These are phyloP conservation scores for Pachymerium ferrugineum DNA, from an alignment of 2,888 invertebrate genomes.

Conservation along the genomic window DNA sequence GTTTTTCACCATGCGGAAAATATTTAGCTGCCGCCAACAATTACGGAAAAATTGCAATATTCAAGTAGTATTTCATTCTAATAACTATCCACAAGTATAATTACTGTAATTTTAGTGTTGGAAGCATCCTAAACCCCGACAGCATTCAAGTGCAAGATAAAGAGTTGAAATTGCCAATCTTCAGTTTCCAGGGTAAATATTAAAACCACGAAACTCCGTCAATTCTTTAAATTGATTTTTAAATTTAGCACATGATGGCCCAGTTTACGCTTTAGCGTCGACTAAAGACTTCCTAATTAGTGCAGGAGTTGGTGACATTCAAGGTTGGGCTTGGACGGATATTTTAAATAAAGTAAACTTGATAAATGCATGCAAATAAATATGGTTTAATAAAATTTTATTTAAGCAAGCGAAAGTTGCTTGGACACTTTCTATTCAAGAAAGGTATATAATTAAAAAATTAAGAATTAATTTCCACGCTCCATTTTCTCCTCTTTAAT, in stretches of 20 bases:
- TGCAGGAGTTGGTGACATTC: slow-evolving; percentile 64
- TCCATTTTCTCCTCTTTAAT: not conserved
- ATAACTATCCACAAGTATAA: not conserved
- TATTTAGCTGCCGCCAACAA: slow-evolving; percentile 76
- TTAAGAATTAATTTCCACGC: not conserved
- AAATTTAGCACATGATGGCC: slow-evolving; percentile 41
- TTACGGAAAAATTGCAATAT: slow-evolving; percentile 75
- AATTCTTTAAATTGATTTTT: not conserved
- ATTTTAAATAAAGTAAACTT: slow-evolving; percentile 53
- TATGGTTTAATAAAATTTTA: not conserved
- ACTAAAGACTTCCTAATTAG: slow-evolving; percentile 67
- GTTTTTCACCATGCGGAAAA: slow-evolving; percentile 76
- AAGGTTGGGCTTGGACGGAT: slow-evolving; percentile 69
- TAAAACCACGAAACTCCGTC: not conserved
- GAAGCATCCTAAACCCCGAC: slow-evolving; percentile 43
- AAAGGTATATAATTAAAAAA: slow-evolving; percentile 40
- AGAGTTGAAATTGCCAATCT: slow-evolving; percentile 41
- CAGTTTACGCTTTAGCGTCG: slow-evolving; percentile 63
- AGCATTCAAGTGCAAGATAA: slow-evolving; percentile 41
- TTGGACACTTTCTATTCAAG: slow-evolving; percentile 44
- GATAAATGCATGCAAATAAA: not conserved
- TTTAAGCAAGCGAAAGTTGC: slow-evolving; percentile 40
- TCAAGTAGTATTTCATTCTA: slow-evolving; percentile 57
- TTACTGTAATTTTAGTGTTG: slow-evolving; percentile 41
- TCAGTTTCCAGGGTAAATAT: slow-evolving; percentile 43